Evolutionary conservation across 2,888 invertebrate genomes (phyloP).

Genomic region (Halictus quadricinctus): DNA sequence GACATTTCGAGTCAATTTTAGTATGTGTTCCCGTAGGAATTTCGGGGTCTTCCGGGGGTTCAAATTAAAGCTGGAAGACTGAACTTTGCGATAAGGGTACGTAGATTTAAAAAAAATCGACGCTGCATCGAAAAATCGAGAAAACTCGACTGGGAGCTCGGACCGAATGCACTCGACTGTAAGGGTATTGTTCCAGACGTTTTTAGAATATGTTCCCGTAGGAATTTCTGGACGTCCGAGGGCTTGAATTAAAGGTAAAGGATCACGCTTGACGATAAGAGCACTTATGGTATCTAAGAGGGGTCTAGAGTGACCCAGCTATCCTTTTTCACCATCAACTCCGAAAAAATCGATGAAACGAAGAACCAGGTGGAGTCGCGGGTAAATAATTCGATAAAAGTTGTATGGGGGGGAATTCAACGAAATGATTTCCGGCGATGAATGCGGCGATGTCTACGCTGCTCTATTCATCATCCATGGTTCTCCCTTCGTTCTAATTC

Average conservation of each 20-base stretch:
- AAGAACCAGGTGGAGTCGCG: background rate
- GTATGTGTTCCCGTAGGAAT: background rate
- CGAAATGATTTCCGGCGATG: background rate
- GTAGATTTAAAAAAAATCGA: no score
- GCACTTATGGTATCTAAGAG: no score
- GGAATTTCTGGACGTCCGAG: background rate
- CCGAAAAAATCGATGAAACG: background rate
- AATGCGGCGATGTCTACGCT: background rate
- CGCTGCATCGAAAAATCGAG: no score
- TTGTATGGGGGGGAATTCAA: background rate
- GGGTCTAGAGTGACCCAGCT: background rate
- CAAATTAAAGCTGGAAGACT: no score
- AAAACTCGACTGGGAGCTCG: no score
- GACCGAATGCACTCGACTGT: no score
- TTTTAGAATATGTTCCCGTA: background rate
- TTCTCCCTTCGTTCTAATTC: slow-evolving; percentile 3
- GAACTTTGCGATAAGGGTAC: no score
- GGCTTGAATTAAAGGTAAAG: background rate
- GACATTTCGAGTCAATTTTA: background rate
- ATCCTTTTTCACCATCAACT: background rate
- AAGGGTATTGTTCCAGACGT: no score
- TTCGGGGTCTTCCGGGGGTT: no score
- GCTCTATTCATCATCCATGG: background rate
- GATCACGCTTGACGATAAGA: background rate
- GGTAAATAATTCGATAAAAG: background rate